Evolutionary conservation across 92 coral and sea anemone genomes (phyloP).

Genomic region (Palythoa caribaeorum): DNA sequence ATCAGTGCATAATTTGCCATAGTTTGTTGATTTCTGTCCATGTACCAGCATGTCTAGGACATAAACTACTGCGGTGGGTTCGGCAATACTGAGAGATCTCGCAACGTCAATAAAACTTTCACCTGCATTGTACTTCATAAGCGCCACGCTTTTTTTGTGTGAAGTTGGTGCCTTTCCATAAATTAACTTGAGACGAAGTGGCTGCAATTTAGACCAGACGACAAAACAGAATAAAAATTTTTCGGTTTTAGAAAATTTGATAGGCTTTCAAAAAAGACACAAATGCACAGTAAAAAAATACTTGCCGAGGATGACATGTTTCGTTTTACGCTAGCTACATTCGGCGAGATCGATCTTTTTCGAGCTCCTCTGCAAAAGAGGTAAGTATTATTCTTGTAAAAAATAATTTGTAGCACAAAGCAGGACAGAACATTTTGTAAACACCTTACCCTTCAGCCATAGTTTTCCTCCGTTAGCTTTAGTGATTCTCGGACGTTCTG

Average conservation of each 20-base stretch:
- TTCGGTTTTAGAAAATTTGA: slow-evolving; percentile 5
- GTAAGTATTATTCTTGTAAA: slow-evolving; percentile 23
- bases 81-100: slow-evolving; percentile 18
- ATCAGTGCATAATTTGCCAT: slow-evolving; percentile 3
- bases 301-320: slow-evolving; percentile 16
- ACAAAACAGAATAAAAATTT: neutral
- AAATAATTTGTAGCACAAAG: slow-evolving; percentile 20
- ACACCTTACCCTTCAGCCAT: slow-evolving; percentile 30
- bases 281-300: slow-evolving; percentile 13
- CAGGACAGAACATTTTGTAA: slow-evolving; percentile 9
- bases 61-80: slow-evolving; percentile 18
- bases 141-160: slow-evolving; percentile 21
- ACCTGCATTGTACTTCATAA: slow-evolving; percentile 11
- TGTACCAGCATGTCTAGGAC: slow-evolving; percentile 12
- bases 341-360: slow-evolving; percentile 14
- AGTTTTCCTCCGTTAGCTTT: slow-evolving; percentile 21
- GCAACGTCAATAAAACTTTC: slow-evolving; percentile 4
- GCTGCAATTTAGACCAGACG: slow-evolving; percentile 15
- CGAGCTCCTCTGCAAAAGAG: slow-evolving; percentile 19
- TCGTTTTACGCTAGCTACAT: neutral
- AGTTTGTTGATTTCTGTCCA: slow-evolving; percentile 12
- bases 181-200: slow-evolving; percentile 15
- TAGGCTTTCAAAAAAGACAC: slow-evolving; percentile 6
- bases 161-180: slow-evolving; percentile 9
- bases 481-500: slow-evolving; percentile 24